These are phyloP conservation scores for Selenia dentaria DNA, from an alignment of 2,888 invertebrate genomes.

Conservation along the genomic window DNA sequence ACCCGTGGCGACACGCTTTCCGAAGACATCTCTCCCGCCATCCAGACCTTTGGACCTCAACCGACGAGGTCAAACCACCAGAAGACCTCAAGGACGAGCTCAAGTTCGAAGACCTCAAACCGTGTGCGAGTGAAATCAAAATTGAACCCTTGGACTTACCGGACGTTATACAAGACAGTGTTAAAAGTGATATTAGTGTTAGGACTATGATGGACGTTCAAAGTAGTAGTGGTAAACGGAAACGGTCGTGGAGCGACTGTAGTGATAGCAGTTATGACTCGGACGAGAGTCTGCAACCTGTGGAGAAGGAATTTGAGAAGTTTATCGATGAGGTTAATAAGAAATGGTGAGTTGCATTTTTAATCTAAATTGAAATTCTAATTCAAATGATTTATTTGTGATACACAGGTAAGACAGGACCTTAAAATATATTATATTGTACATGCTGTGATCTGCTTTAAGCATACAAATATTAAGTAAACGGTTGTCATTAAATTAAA, in stretches of 20 bases:
- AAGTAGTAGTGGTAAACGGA: constrained; percentile 70
- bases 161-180: constrained; percentile 34
- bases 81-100: constrained; percentile 21
- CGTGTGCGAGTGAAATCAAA: constrained; percentile 28
- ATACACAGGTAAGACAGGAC: too few relatives aligned
- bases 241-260: constrained; percentile 63
- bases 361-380: too few relatives aligned
- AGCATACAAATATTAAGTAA: too few relatives aligned
- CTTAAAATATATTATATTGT: too few relatives aligned
- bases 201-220: constrained; percentile 40
- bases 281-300: constrained; percentile 69
- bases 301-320: constrained; percentile 71
- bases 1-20: constrained; percentile 74
- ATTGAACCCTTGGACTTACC: constrained; percentile 34
- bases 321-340: constrained; percentile 74
- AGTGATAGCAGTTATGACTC: constrained; percentile 71
- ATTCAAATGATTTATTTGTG: too few relatives aligned
- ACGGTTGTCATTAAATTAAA: too few relatives aligned
- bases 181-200: constrained; percentile 35
- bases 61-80: constrained; percentile 21
- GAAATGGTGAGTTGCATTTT: constrained; percentile 68
- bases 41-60: constrained; percentile 58
- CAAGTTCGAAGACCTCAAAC: constrained; percentile 29
- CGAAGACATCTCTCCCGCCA: constrained; percentile 59
- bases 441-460: too few relatives aligned